Evolutionary conservation across 1,140 invertebrate genomes (phyloP).

Genomic region (Heliconius congener): DNA sequence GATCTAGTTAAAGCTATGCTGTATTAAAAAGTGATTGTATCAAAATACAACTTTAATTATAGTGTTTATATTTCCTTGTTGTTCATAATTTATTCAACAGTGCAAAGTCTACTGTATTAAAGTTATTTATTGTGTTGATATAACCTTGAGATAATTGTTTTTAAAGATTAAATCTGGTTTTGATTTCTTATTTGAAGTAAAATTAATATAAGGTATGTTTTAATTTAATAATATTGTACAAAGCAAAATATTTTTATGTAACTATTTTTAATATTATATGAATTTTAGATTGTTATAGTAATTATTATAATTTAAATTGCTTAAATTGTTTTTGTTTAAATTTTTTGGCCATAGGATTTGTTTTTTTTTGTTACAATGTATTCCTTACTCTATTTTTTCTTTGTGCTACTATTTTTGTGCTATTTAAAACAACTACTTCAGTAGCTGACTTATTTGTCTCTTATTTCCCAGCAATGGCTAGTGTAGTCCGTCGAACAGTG

Average conservation of each 20-base stretch:
- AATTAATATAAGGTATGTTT: neutral
- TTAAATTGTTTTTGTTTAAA: too few species aligned
- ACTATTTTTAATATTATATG: neutral
- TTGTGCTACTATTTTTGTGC: neutral
- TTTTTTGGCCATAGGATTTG: neutral
- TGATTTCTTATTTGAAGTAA: neutral
- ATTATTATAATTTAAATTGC: neutral
- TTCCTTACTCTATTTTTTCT: neutral
- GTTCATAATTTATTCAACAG: neutral
- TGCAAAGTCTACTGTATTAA: conserved; percentile 1
- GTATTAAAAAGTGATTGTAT: neutral
- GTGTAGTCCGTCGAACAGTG: conserved; percentile 40
- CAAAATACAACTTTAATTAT: neutral
- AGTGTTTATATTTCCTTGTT: neutral
- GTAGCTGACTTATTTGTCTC: neutral
- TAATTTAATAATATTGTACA: neutral
- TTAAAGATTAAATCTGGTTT: neutral
- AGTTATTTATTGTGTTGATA: neutral
- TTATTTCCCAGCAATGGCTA: conserved; percentile 35
- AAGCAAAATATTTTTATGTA: neutral
- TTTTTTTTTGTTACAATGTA: neutral
- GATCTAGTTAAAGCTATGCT: neutral
- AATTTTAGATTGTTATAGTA: neutral
- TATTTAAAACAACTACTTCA: neutral
- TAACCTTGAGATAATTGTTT: neutral